Percentiles rank a stretch among this genome's conserved stretches.
Evolutionary conservation across 1,140 invertebrate species (phyloP).

Genomic region (Magallana gigas): DNA sequence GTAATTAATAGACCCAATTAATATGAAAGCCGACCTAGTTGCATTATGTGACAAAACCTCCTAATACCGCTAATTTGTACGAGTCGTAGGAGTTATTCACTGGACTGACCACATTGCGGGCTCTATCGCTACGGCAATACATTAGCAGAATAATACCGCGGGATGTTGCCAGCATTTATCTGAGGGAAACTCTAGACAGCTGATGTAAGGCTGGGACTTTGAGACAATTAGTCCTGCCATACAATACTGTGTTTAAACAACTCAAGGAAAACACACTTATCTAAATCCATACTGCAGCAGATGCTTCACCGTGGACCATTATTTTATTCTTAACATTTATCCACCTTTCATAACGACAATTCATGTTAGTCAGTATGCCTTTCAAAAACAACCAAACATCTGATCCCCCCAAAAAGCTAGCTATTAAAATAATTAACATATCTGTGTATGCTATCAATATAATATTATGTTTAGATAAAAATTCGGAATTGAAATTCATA

Average conservation of each 20-base stretch:
- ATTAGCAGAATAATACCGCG: slow-evolving; percentile 16
- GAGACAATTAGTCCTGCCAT: slow-evolving; percentile 14
- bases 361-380: no score
- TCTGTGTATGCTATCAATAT: no score
- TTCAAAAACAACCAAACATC: no score
- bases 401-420: no score
- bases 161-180: slow-evolving; percentile 19
- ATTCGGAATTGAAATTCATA: no score
- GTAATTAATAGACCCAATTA: slow-evolving; percentile 34
- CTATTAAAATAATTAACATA: no score
- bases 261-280: slow-evolving; percentile 34
- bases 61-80: slow-evolving; percentile 30
- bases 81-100: slow-evolving; percentile 15
- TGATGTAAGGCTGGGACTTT: slow-evolving; percentile 2
- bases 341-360: no score
- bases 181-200: slow-evolving; percentile 18
- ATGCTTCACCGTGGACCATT: background rate
- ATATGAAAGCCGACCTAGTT: slow-evolving; percentile 29
- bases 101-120: background rate
- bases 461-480: no score
- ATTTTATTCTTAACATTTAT: no score
- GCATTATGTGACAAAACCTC: slow-evolving; percentile 35
- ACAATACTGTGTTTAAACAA: slow-evolving; percentile 26
- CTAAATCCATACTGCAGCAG: slow-evolving; percentile 16
- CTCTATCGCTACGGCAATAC: background rate